These are phyloP conservation scores for Gymnodraco acuticeps DNA, from an alignment of 2,797 vertebrate genomes.

Conservation along the genomic window DNA sequence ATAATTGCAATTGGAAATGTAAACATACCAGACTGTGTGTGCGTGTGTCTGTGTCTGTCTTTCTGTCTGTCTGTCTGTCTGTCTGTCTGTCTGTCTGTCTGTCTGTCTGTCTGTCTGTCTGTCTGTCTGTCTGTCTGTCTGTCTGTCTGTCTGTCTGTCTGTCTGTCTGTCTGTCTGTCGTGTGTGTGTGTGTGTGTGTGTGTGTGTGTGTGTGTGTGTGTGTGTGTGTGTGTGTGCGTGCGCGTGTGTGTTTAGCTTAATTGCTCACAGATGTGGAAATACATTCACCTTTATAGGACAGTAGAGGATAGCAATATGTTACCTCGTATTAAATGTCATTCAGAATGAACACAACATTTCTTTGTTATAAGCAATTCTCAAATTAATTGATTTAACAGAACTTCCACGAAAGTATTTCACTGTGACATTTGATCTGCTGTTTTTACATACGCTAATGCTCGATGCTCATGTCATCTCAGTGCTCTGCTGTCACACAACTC, in stretches of 20 bases:
- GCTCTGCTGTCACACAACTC: slow-evolving; percentile 27
- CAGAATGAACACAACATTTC: slow-evolving; percentile 54
- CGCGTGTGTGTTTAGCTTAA: slow-evolving; percentile 52
- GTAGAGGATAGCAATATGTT: slow-evolving; percentile 54
- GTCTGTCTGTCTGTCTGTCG: slow-evolving; percentile 12
- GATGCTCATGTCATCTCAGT: slow-evolving; percentile 19
- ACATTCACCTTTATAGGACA: slow-evolving; percentile 59
- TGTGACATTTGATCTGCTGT: slow-evolving; percentile 43
- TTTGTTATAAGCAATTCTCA: slow-evolving; percentile 57
- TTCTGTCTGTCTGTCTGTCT: background rate
- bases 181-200: slow-evolving; percentile 15
- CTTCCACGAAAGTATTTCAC: slow-evolving; percentile 25
- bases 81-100: background rate
- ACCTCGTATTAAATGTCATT: slow-evolving; percentile 48
- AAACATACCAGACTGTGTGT: slow-evolving; percentile 41
- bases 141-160: background rate
- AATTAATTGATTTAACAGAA: slow-evolving; percentile 63
- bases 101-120: background rate
- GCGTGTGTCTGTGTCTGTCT: background rate
- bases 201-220: background rate
- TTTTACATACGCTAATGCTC: background rate
- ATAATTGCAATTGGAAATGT: slow-evolving; percentile 55
- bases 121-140: background rate
- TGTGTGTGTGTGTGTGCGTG: slow-evolving; percentile 4
- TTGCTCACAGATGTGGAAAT: slow-evolving; percentile 75